These are phyloP conservation scores for Ephestia elutella DNA, from an alignment of 1,140 invertebrate species.

Conservation along the genomic window DNA sequence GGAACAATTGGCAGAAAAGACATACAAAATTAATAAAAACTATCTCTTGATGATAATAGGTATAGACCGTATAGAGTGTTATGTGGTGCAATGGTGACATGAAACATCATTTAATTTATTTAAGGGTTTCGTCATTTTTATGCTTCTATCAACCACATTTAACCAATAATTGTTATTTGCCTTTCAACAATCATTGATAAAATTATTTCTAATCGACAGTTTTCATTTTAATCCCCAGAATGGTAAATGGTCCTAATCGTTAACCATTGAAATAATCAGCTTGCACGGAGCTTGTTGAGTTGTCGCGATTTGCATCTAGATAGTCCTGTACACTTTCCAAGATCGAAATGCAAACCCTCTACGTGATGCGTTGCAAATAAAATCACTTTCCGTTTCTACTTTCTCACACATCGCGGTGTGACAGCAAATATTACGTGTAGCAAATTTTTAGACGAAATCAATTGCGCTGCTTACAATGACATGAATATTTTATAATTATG, in stretches of 20 bases:
- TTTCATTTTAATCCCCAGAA: too few species aligned
- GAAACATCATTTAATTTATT: too few species aligned
- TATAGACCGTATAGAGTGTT: too few species aligned
- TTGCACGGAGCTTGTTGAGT: neutral
- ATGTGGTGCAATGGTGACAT: too few species aligned
- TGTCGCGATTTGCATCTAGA: slow-evolving; percentile 6
- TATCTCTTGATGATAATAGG: too few species aligned
- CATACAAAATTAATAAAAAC: too few species aligned
- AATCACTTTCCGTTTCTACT: slow-evolving; percentile 46
- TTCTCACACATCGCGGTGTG: slow-evolving; percentile 35
- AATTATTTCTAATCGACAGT: neutral
- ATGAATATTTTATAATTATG: slow-evolving; percentile 3
- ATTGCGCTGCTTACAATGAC: neutral
- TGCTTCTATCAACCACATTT: too few species aligned
- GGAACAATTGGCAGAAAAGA: too few species aligned
- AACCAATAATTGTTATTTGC: too few species aligned
- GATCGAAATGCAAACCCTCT: slow-evolving; percentile 35
- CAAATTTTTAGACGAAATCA: slow-evolving; percentile 18
- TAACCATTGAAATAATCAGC: neutral
- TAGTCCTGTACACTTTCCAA: slow-evolving; percentile 13
- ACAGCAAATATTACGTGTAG: slow-evolving; percentile 39
- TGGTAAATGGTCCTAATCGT: neutral
- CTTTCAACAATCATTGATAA: too few species aligned
- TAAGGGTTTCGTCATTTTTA: too few species aligned
- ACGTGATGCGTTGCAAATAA: slow-evolving; percentile 29